Evolutionary conservation across 1,140 invertebrate genomes (phyloP).

Genomic region (Gryon sp.): DNA sequence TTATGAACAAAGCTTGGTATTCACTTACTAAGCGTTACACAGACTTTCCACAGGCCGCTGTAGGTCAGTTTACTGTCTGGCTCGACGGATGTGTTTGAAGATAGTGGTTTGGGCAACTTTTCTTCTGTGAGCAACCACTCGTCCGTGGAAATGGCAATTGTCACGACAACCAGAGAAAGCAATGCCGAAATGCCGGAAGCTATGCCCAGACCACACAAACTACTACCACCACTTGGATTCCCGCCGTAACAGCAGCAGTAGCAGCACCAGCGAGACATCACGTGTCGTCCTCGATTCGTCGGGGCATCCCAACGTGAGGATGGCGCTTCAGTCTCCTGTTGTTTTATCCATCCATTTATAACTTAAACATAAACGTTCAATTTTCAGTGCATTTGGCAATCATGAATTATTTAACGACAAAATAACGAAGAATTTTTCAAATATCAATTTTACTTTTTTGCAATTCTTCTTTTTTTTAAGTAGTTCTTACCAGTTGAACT

Average conservation of each 20-base stretch:
- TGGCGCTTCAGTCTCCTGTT: constrained; percentile 27
- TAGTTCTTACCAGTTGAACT: no score
- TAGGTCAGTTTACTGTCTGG: constrained; percentile 75
- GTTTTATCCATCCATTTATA: constrained; percentile 32
- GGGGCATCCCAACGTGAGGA: constrained; percentile 66
- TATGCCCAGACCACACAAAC: constrained; percentile 66
- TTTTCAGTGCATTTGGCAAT: constrained; percentile 4
- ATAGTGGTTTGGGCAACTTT: constrained; percentile 78
- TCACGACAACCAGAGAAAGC: constrained; percentile 80
- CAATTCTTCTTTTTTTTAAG: no score
- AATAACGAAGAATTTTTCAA: neutral
- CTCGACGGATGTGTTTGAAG: constrained; percentile 68
- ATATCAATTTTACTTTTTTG: constrained; percentile 18
- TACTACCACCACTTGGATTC: constrained; percentile 56
- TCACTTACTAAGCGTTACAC: constrained; percentile 75
- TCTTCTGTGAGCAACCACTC: constrained; percentile 83
- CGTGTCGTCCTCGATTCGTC: constrained; percentile 64
- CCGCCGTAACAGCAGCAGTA: constrained; percentile 68
- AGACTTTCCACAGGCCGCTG: constrained; percentile 76
- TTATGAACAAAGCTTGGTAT: neutral
- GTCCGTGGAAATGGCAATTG: constrained; percentile 81
- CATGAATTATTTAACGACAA: constrained; percentile 23
- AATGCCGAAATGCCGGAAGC: constrained; percentile 77
- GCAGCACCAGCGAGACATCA: constrained; percentile 75
- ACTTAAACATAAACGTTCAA: constrained; percentile 30